Conservation (phyloP, 2,888 invertebrate species). For the Cheilosia pagana region DNA sequence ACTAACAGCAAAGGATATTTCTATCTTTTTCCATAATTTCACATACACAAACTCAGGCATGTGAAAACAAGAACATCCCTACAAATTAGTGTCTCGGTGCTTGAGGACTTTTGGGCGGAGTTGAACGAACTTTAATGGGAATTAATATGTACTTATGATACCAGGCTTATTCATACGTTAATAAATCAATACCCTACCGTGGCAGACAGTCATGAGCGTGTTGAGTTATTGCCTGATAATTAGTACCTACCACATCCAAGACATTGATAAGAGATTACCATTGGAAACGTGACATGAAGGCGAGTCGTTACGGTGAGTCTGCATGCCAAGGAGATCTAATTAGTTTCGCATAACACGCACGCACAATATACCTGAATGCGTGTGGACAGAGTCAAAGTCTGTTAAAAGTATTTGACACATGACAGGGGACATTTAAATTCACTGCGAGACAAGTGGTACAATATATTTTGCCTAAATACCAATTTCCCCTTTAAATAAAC, state of each 20-base stretch:
- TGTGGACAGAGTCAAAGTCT: no score
- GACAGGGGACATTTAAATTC: no score
- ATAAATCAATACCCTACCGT: not conserved
- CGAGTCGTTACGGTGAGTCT: no score
- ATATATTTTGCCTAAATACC: constrained; percentile 18
- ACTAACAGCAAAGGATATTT: not conserved
- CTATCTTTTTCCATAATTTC: no score
- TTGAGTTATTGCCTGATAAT: not conserved
- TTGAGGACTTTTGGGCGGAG: not conserved
- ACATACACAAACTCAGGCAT: no score
- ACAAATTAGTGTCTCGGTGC: not conserved
- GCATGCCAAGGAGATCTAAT: no score
- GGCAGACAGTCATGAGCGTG: not conserved
- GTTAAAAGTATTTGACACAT: no score
- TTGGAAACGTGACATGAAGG: no score
- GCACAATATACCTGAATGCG: no score
- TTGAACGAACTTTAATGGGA: constrained; percentile 17
- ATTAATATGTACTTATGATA: not conserved
- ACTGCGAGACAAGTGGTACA: not conserved
- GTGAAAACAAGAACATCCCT: constrained; percentile 1
- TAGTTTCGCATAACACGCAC: no score
- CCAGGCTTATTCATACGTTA: not conserved
- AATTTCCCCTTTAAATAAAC: constrained; percentile 35
- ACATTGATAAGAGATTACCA: no score
- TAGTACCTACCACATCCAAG: not conserved